A percentile compares a stretch with the other conserved stretches of the same genome.
Evolutionary conservation across 2,797 vertebrate genomes (phyloP).

Genomic region (Serranus cabrilla): DNA sequence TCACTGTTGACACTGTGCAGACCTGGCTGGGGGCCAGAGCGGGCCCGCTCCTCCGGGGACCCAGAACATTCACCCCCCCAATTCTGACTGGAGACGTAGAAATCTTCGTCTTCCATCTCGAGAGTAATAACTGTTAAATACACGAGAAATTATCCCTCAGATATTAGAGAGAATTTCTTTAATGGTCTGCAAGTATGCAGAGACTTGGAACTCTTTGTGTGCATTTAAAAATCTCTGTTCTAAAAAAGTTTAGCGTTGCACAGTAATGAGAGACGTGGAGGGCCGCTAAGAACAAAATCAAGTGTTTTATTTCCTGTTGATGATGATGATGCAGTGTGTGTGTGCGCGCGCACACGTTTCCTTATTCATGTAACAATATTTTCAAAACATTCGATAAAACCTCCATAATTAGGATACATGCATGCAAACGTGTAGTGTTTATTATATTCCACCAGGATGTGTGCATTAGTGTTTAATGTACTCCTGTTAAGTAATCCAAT

Average conservation of each 20-base stretch:
- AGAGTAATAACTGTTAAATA: conserved; percentile 75
- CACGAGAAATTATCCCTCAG: conserved; percentile 45
- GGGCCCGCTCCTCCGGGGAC: conserved; percentile 79
- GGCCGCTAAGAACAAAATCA: not conserved
- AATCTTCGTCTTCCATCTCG: conserved; percentile 86
- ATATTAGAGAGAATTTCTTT: conserved; percentile 25
- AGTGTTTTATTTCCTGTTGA: conserved; percentile 31
- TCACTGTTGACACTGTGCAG: conserved; percentile 97
- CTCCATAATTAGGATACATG: not conserved
- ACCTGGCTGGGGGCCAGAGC: conserved; percentile 90
- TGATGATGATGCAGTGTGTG: not conserved
- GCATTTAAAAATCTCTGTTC: not conserved
- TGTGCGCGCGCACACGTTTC: not conserved
- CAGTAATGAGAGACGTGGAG: not conserved
- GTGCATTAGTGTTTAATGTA: not conserved
- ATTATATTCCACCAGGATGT: not conserved
- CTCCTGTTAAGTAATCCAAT: not conserved
- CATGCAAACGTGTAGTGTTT: not conserved
- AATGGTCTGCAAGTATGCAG: conserved; percentile 28
- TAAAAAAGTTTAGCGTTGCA: not conserved
- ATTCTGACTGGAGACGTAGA: conserved; percentile 88
- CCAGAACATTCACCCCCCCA: conserved; percentile 83
- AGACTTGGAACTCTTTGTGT: not conserved
- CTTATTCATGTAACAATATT: conserved; percentile 6
- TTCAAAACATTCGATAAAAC: not conserved